Base-by-base conservation (phyloP, 1,140 invertebrate genomes). In the Papilio glaucus region DNA sequence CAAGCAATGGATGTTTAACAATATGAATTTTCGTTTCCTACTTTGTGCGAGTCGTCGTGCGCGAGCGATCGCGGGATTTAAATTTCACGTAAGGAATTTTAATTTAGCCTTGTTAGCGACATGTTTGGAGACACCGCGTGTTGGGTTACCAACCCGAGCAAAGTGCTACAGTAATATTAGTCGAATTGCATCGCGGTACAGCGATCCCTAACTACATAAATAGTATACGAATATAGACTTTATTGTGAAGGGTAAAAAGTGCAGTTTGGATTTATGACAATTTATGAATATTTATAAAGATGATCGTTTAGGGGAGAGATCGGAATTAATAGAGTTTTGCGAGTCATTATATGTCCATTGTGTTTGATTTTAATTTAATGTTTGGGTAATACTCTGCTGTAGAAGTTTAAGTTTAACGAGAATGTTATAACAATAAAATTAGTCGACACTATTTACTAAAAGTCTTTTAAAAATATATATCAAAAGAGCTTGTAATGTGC, bases 101-200 rank as follows among this genome's bases (percentile, higher is more conserved):
- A 86, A 86, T 86, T 84, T 82, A 83, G 81, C 81, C 81, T 86
- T 77, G 85, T 86, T 86, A 85, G 78, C 75, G 72, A 73, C 77
- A 79, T 77, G 76, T 82, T 81, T 63, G 61, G 73, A 74, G 75
- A 77, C 76, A 73, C 69, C 71, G 77, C 75, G 75, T 75, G 74
- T 78, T 75, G 76, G 70, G 73, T 77, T 83, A 77, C 77, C 72
- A 72, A 74, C 45, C 76, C 71, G 71, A 72, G 73, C 81, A 75
- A 78, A 74, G 69, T 49, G 74, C 76, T 72, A 78, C 74, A 72
- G 69, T 77, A 76, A 77, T 76, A 71, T 74, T 71, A 67, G 70
- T 37, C 26, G 63, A 38, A 75, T 57, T 53, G 72, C 61, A 72
- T 63, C n/a, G 12, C 33, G 24, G 69, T 72, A 76, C 73, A 57